Conservation (phyloP, 2,797 vertebrate species). For the Glyptemys insculpta region DNA sequence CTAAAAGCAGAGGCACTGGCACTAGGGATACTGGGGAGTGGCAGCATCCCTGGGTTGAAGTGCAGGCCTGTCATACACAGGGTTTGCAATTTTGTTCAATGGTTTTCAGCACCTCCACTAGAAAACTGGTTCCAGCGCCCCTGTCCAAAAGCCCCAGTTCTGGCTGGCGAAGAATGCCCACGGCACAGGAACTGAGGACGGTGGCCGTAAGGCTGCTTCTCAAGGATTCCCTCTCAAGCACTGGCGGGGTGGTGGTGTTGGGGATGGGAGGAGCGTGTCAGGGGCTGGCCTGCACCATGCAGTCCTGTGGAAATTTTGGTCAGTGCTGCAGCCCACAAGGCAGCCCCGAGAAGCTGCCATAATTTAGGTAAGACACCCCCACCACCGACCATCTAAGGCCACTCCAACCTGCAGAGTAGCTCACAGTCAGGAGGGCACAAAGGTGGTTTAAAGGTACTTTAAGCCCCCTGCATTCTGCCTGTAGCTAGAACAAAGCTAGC, state of each 20-base stretch:
- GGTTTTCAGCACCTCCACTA: not conserved
- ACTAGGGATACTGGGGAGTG: not conserved
- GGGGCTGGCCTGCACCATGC: not conserved
- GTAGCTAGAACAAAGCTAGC: too few species aligned
- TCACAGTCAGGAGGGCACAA: slow-evolving; percentile 3
- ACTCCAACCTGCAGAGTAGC: not conserved
- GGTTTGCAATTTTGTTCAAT: not conserved
- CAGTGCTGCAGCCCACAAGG: not conserved
- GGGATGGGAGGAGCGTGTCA: not conserved
- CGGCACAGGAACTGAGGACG: too few species aligned
- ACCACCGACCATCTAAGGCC: not conserved
- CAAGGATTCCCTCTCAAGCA: not conserved
- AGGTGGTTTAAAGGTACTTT: not conserved
- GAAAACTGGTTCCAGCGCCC: not conserved
- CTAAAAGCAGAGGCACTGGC: not conserved
- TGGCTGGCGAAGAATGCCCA: not conserved
- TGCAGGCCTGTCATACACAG: not conserved
- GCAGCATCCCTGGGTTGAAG: not conserved
- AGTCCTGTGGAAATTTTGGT: not conserved
- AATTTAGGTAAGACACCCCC: not conserved
- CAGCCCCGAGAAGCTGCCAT: not conserved
- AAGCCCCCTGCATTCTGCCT: not conserved
- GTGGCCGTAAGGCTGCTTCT: too few species aligned
- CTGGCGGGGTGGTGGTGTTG: not conserved
- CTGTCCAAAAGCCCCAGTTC: not conserved